These are phyloP conservation scores for Hozukius guyotensis DNA, from an alignment of 2,797 vertebrate species.

Conservation along the genomic window DNA sequence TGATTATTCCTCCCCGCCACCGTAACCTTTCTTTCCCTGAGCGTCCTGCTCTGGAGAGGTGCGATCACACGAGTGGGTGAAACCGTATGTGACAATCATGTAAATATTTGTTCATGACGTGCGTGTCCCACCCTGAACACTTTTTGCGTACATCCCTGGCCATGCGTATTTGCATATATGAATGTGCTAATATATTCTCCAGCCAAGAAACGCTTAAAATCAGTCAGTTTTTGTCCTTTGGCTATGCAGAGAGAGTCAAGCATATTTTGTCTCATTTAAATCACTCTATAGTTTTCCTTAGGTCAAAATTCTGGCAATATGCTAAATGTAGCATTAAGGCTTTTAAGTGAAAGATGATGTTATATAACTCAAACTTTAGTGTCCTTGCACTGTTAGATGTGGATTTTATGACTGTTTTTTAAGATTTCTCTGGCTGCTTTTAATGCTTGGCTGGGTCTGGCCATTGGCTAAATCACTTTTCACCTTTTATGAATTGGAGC, in stretches of 20 bases:
- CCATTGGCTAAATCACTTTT: slow-evolving; percentile 46
- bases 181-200: slow-evolving; percentile 26
- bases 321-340: slow-evolving; percentile 44
- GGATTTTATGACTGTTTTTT: slow-evolving; percentile 51
- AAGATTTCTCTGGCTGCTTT: slow-evolving; percentile 30
- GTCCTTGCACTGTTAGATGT: slow-evolving; percentile 36
- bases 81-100: slow-evolving; percentile 24
- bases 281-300: slow-evolving; percentile 21
- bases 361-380: slow-evolving; percentile 42
- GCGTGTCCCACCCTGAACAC: not conserved
- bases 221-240: slow-evolving; percentile 18
- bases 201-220: slow-evolving; percentile 26
- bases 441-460: slow-evolving; percentile 40
- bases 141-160: slow-evolving; percentile 6
- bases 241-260: slow-evolving; percentile 19
- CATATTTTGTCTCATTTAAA: slow-evolving; percentile 35
- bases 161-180: slow-evolving; percentile 33
- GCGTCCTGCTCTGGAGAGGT: slow-evolving; percentile 6
- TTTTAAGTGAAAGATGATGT: slow-evolving; percentile 37
- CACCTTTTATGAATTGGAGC: slow-evolving; percentile 45
- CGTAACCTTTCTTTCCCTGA: slow-evolving; percentile 6
- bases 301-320: slow-evolving; percentile 36
- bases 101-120: slow-evolving; percentile 10
- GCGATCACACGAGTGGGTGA: slow-evolving; percentile 13
- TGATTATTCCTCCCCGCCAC: slow-evolving; percentile 1